Base-by-base conservation (phyloP, 2,888 invertebrate species). In the Dasypogon diadema region DNA sequence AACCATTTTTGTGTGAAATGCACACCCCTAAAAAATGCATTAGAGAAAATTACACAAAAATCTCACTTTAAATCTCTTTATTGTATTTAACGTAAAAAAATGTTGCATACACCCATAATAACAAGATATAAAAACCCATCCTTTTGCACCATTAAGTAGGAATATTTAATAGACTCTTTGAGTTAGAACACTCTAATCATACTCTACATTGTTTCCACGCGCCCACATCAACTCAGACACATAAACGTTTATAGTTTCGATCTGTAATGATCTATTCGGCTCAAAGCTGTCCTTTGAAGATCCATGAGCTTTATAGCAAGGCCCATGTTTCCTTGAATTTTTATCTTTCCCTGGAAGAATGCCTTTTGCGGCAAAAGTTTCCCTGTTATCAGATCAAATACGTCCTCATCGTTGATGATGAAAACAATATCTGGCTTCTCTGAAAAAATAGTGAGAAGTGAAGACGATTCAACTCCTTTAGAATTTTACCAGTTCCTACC, bases 321-420 rank as follows among this genome's bases (percentile, higher is more conserved):
- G 0, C 96, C 97, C 93, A 98, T 96, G 84, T 98, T 98, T 34
- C 98, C 98, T 84, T 97, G 94, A 77, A 99, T 92, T 87, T 98
- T 98, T 75, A 96, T 91, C 87, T 98, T 98, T 14, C 98, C 98
- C 86, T 98, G 95, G 89, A 96, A 96, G 86, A 96, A 96, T 1
- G 97, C 97, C 85, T 97, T 97, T 84, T 99, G 98, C 0, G 96
- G 95, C 84, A 97, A 97, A 77, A 99, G 87, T 85, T 95, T 95
- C 0, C 98, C 98, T 1, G 93, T 90, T 82, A 98, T 92, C 74
- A 99, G 88, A 80, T 95, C 94, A 3, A 92, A 89, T 2, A 99
- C 91, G 83, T 98, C 97, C 0, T 91, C 92, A 83, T 99, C 99
- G 82, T 91, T 93, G 79, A 98, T 91, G 0, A 92, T 93, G 83